Evolutionary conservation across 2,113 vertebrate genomes (phyloP).

Genomic region (Leptobrachium ailaonicum): DNA sequence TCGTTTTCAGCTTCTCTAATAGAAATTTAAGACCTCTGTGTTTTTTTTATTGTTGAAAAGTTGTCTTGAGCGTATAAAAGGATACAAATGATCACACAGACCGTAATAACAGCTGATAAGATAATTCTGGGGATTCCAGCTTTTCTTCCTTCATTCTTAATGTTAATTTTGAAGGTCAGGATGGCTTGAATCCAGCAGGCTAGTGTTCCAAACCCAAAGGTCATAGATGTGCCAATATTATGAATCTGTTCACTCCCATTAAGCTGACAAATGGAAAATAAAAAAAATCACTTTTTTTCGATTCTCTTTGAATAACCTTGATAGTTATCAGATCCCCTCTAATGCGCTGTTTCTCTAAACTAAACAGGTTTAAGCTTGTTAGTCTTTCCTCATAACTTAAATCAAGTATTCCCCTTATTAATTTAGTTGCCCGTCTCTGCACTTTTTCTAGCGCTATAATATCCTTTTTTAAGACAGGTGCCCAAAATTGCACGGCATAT

Average conservation of each 20-base stretch:
- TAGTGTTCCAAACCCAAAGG: conserved; percentile 82
- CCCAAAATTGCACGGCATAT: too few relatives aligned
- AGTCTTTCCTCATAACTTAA: not conserved
- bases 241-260: conserved; percentile 73
- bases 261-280: conserved; percentile 66
- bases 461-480: too few relatives aligned
- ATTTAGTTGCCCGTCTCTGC: too few relatives aligned
- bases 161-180: conserved; percentile 82
- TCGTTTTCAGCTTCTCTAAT: too few relatives aligned
- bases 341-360: too few relatives aligned
- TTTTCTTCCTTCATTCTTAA: conserved; percentile 79
- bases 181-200: conserved; percentile 89
- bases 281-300: not conserved
- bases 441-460: too few relatives aligned
- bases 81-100: conserved; percentile 87
- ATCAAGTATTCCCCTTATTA: too few relatives aligned
- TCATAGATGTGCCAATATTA: conserved; percentile 76
- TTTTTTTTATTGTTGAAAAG: too few relatives aligned
- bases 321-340: too few relatives aligned
- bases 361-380: too few relatives aligned
- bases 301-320: too few relatives aligned
- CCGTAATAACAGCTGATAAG: conserved; percentile 77
- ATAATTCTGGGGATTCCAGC: conserved; percentile 73
- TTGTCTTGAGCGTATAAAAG: conserved; percentile 60
- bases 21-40: too few relatives aligned